Evolutionary conservation across 2,113 vertebrate genomes (phyloP).

Genomic region (Ceyx melanurus): DNA sequence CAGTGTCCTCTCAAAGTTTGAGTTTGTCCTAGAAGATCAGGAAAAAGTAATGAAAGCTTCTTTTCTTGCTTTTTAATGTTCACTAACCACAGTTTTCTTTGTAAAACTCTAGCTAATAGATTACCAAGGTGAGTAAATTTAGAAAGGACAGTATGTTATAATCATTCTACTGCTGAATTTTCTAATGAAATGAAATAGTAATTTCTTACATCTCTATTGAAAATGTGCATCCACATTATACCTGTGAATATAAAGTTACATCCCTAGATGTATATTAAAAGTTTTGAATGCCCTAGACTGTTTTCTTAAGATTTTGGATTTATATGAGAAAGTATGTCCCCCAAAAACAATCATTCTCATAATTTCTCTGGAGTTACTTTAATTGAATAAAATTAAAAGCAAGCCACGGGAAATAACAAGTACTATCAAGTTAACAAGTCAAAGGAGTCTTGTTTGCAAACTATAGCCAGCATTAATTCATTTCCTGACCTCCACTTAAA

Average conservation of each 20-base stretch:
- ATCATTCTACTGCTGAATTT: background rate
- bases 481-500: constrained; percentile 16
- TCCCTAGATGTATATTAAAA: background rate
- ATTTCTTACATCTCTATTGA: background rate
- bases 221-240: background rate
- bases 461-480: background rate
- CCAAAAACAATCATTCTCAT: too few relatives aligned
- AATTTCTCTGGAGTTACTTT: background rate
- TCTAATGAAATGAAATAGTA: background rate
- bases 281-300: background rate
- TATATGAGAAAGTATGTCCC: too few relatives aligned
- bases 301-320: too few relatives aligned
- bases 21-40: background rate
- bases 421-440: background rate
- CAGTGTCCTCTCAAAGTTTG: background rate
- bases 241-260: background rate
- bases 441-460: constrained; percentile 48
- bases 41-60: background rate
- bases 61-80: background rate
- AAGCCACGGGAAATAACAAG: background rate
- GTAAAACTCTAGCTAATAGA: background rate
- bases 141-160: background rate
- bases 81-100: background rate
- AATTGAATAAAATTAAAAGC: background rate
- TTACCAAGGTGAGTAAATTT: background rate